Evolutionary conservation across 2,888 invertebrate species (phyloP).

Genomic region (Elmis aenea): DNA sequence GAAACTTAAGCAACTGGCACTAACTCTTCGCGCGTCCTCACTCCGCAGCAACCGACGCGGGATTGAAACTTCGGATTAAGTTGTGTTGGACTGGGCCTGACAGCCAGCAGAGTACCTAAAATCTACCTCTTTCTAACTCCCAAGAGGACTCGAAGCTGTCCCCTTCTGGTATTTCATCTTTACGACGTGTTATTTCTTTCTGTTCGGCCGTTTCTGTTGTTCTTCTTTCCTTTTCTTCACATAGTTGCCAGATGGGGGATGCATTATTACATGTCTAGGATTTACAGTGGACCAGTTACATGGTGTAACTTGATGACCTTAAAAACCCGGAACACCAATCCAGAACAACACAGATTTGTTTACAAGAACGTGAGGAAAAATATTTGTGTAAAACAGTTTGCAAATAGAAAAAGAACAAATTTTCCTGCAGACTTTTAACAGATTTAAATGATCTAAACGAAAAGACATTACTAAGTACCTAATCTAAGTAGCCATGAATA

Average conservation of each 20-base stretch:
- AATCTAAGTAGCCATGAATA: too few relatives aligned
- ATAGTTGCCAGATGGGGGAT: conserved; percentile 32
- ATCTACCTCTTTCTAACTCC: conserved; percentile 24
- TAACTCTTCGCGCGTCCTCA: conserved; percentile 23
- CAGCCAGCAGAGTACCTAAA: conserved; percentile 33
- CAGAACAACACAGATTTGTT: too few relatives aligned
- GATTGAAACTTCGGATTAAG: conserved; percentile 41
- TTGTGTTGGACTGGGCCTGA: conserved; percentile 43
- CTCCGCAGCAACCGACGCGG: conserved; percentile 31
- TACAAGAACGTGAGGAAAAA: too few relatives aligned
- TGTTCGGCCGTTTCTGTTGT: conserved; percentile 27
- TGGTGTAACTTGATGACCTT: neutral
- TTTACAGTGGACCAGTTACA: conserved; percentile 29
- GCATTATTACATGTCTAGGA: conserved; percentile 29
- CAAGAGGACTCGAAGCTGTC: conserved; percentile 20
- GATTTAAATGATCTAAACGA: too few relatives aligned
- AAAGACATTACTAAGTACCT: too few relatives aligned
- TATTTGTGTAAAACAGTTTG: too few relatives aligned
- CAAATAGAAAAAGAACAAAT: too few relatives aligned
- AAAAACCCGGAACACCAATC: too few relatives aligned
- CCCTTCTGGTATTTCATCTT: conserved; percentile 22
- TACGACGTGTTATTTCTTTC: conserved; percentile 33
- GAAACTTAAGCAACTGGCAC: conserved; percentile 6
- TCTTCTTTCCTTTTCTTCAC: conserved; percentile 25
- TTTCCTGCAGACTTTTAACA: too few relatives aligned